phyloP scores from a whole-genome alignment of 1,140 invertebrate genomes.

The Acromyrmex heyeri region DNA sequence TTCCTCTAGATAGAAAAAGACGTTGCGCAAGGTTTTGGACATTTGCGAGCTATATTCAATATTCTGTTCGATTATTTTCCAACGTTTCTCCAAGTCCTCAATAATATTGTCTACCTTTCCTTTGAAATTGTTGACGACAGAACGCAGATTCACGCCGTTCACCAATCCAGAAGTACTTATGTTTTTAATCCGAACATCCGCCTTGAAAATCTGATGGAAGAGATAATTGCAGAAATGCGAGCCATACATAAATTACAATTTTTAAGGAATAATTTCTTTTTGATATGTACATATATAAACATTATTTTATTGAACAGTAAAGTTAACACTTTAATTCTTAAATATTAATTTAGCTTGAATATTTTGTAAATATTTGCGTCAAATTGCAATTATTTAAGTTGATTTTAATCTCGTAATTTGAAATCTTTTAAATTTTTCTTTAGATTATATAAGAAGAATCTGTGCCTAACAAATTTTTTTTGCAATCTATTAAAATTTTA shows the following conservation, averaged over 20 bases:
- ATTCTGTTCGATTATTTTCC: constrained; percentile 1
- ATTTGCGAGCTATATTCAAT: not conserved
- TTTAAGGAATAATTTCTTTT: not conserved
- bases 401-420: not conserved
- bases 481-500: not conserved
- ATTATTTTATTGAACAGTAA: not conserved
- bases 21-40: constrained; percentile 41
- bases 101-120: not conserved
- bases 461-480: no score
- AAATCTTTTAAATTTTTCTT: not conserved
- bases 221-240: constrained; percentile 28
- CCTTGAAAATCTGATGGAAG: constrained; percentile 71
- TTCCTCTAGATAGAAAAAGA: constrained; percentile 74
- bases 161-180: constrained; percentile 56
- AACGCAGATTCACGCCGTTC: constrained; percentile 55
- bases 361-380: not conserved
- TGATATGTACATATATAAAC: not conserved
- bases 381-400: not conserved
- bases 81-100: not conserved
- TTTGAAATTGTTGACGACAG: not conserved
- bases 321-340: not conserved
- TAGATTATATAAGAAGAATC: no score
- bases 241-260: not conserved
- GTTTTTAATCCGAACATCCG: constrained; percentile 51
- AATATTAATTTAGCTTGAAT: not conserved